Percentiles rank a stretch among this genome's conserved stretches.
These are phyloP conservation scores for Hyperoodon ampullatus DNA, from an alignment of 2,113 vertebrate species.

Conservation along the genomic window DNA sequence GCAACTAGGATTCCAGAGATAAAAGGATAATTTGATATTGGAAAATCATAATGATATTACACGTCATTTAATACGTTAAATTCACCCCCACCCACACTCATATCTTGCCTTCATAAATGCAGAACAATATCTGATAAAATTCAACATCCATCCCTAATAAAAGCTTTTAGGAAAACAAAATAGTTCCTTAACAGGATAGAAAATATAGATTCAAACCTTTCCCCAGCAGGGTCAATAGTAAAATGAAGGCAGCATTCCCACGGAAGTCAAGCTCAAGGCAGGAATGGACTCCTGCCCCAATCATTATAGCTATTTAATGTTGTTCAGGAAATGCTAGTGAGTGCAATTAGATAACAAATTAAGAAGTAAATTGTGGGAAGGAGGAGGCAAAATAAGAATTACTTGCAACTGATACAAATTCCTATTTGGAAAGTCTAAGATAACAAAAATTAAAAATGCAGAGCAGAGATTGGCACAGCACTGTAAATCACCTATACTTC, in stretches of 20 bases:
- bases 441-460: not conserved
- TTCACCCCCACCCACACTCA: not conserved
- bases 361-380: not conserved
- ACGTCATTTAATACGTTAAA: not conserved
- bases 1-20: not conserved
- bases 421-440: not conserved
- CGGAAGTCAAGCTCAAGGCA: not conserved
- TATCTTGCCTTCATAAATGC: not conserved
- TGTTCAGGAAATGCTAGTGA: not conserved
- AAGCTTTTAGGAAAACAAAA: not conserved
- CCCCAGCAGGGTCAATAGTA: not conserved
- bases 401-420: not conserved
- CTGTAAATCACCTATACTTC: not conserved
- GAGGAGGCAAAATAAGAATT: not conserved
- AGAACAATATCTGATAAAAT: slow-evolving; percentile 24
- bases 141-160: slow-evolving; percentile 11
- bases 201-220: not conserved
- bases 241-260: not conserved
- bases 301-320: not conserved
- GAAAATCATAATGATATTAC: not conserved
- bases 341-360: not conserved
- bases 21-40: slow-evolving; percentile 36
- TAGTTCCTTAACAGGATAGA: not conserved
- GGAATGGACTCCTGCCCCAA: not conserved
- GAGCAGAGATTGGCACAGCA: too few relatives aligned